Evolutionary conservation across 2,888 invertebrate species (phyloP).

Genomic region (Polydrusus cervinus): DNA sequence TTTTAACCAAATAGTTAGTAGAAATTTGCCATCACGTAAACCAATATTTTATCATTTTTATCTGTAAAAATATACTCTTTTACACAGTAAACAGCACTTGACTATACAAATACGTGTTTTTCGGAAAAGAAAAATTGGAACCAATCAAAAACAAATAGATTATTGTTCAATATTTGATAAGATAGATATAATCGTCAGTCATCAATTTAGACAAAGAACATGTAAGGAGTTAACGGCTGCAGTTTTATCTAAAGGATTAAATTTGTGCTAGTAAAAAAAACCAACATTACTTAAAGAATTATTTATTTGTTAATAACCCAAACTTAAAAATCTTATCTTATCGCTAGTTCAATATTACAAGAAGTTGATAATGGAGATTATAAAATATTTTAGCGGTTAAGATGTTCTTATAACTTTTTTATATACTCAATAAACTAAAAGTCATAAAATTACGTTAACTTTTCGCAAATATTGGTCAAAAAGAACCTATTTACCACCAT

Average conservation of each 20-base stretch:
- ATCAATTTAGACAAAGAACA: conserved; percentile 48
- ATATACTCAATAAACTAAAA: conserved; percentile 34
- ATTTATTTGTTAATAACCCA: conserved; percentile 57
- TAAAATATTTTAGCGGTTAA: conserved; percentile 51
- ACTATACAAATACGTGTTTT: conserved; percentile 42
- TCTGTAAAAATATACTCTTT: conserved; percentile 42
- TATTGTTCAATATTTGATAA: conserved; percentile 57
- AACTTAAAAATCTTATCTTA: conserved; percentile 59
- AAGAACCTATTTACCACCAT: neutral
- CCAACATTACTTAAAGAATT: conserved; percentile 60
- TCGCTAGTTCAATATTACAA: conserved; percentile 62
- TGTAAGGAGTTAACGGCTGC: conserved; percentile 43
- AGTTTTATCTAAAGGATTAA: conserved; percentile 56
- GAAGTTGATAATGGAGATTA: conserved; percentile 59
- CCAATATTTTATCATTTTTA: conserved; percentile 42
- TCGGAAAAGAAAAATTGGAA: conserved; percentile 55
- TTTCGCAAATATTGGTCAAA: conserved; percentile 11
- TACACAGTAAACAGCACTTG: conserved; percentile 47
- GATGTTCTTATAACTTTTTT: conserved; percentile 34
- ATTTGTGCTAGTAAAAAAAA: conserved; percentile 57
- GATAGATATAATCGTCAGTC: conserved; percentile 55
- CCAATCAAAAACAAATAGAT: conserved; percentile 57
- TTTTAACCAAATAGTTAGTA: neutral
- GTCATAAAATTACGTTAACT: conserved; percentile 30
- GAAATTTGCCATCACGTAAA: conserved; percentile 31